A percentile compares a stretch with the other conserved stretches of the same genome.
Conservation (phyloP, 1,140 invertebrate genomes). For the Holcopasites calliopsidis region DNA sequence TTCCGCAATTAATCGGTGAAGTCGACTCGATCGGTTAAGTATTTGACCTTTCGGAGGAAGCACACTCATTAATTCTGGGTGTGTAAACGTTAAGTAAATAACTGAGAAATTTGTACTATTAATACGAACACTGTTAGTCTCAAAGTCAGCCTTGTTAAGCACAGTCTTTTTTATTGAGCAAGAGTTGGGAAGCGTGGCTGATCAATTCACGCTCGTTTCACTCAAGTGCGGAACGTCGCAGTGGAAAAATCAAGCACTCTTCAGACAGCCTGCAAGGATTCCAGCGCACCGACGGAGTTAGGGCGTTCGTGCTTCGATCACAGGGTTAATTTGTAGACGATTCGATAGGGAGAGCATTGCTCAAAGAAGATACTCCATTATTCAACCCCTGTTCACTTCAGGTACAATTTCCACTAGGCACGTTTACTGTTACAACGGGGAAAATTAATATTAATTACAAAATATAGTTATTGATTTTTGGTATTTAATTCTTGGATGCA, state of each 20-base stretch:
- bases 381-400: background rate
- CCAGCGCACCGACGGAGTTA: slow-evolving; percentile 1
- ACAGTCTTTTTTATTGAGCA: too few species aligned
- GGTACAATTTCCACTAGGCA: background rate
- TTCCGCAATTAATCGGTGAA: too few species aligned
- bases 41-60: too few species aligned
- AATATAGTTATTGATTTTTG: background rate
- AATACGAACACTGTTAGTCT: background rate
- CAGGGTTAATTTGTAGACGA: background rate
- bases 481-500: background rate
- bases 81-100: background rate
- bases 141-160: slow-evolving; percentile 10
- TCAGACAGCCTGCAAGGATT: slow-evolving; percentile 14
- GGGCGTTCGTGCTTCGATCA: background rate
- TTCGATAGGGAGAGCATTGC: background rate
- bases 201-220: background rate
- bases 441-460: too few species aligned
- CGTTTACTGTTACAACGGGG: background rate
- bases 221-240: background rate
- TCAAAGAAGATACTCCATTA: background rate
- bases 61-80: too few species aligned
- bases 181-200: background rate
- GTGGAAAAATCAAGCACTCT: slow-evolving; percentile 14
- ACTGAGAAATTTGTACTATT: background rate
- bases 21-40: too few species aligned